These are phyloP conservation scores for Neostethus bicornis DNA, from an alignment of 2,797 vertebrate species.

Conservation along the genomic window DNA sequence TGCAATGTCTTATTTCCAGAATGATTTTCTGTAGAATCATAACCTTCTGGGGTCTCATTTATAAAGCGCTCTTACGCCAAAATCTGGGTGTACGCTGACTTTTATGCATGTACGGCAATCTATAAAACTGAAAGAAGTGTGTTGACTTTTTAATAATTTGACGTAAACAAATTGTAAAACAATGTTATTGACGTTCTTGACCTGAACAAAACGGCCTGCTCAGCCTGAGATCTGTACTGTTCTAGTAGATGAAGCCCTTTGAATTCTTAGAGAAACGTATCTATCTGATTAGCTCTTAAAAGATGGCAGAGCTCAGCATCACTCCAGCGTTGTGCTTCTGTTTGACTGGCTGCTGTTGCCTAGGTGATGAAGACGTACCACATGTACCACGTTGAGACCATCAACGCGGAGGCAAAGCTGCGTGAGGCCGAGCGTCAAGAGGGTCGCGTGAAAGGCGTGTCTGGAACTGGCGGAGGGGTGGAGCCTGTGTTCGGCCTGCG, in stretches of 20 bases:
- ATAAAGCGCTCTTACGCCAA: too few relatives aligned
- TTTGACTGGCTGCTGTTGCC: constrained; percentile 29
- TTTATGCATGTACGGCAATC: too few relatives aligned
- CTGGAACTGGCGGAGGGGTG: constrained; percentile 79
- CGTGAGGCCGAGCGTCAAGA: constrained; percentile 97
- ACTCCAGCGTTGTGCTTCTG: neutral
- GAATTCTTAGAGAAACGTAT: too few relatives aligned
- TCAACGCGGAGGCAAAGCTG: constrained; percentile 94
- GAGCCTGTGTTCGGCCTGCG: constrained; percentile 93
- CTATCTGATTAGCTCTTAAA: too few relatives aligned
- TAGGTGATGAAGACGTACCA: constrained; percentile 99
- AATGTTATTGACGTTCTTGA: too few relatives aligned
- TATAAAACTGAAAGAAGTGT: too few relatives aligned
- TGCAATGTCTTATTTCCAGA: constrained; percentile 1
- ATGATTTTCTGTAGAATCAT: constrained; percentile 1
- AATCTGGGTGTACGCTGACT: too few relatives aligned
- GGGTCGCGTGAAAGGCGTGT: constrained; percentile 84
- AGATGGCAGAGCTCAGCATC: neutral
- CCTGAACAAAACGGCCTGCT: too few relatives aligned
- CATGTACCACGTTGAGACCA: constrained; percentile 96
- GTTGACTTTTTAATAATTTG: too few relatives aligned
- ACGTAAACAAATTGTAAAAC: too few relatives aligned
- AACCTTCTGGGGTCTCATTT: neutral
- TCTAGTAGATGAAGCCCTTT: too few relatives aligned
- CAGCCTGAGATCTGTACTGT: too few relatives aligned